Base-by-base conservation (phyloP, 2,113 vertebrate species). In the Thomomys bottae region DNA sequence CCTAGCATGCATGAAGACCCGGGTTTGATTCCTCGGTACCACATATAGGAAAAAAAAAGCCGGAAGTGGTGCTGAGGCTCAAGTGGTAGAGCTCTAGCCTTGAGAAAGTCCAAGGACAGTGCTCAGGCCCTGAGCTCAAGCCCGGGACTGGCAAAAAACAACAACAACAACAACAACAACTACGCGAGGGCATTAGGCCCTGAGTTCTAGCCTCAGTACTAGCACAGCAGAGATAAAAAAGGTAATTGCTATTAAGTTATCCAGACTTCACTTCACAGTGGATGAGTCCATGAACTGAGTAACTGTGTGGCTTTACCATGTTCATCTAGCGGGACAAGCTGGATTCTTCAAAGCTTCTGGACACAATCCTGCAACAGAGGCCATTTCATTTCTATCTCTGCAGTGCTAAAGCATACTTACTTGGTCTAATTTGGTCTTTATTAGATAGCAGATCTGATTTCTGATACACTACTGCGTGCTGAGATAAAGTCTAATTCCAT, bases 401-500 rank as follows among this genome's bases (percentile, higher is more conserved):
- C 79, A 71, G 54, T 78, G 49, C 18, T 38, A 23, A 45, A 42
- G 20, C 42, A 17, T 18, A 54, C 26, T 26, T 57, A 32, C 28
- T 84, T 32, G 61, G 42, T 42, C 71, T 75, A 66, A 70, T 64
- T 73, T 30, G 49, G 49, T 54, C 83, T 87, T 68, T 45, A 76
- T 40, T 80, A 59, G 21, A 40, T 10, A 45, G 84, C 38, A 84
- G 34, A 70, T 83, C 49, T 79, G 76, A 57, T 66, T 18, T 67
- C 80, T 36, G 68, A 78, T 8, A 14, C 17, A n/a, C 63, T 24
- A 17, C 61, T 61, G 79, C 64, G 82, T 10, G 15, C 17, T 34
- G 32, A 80, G 59, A 75, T 83, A 82, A 71, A 92, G 75, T 85
- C 64, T 38, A 71, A 14, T 73, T n/a, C 80, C 36, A 59, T n/a